Percentiles rank a stretch among this genome's conserved stretches.
Evolutionary conservation across 2,888 invertebrate species (phyloP).

Genomic region (Taenaris catops): DNA sequence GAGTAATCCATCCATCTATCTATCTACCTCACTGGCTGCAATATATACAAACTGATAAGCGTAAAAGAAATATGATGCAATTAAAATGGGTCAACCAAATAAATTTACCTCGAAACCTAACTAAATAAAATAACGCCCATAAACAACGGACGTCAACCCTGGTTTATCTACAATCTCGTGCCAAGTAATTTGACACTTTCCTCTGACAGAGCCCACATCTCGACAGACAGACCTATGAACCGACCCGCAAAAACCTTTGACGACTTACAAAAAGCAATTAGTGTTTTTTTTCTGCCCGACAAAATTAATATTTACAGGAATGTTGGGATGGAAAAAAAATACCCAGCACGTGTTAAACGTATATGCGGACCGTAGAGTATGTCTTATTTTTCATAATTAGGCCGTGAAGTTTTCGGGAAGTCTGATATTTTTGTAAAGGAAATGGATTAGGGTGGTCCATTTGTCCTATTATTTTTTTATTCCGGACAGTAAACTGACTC

Average conservation of each 20-base stretch:
- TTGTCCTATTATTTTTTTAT: slow-evolving; percentile 6
- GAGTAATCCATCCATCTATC: no score
- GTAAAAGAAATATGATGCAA: no score
- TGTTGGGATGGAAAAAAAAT: slow-evolving; percentile 46
- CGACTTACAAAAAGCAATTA: slow-evolving; percentile 71
- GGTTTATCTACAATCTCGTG: slow-evolving; percentile 68
- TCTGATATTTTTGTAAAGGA: slow-evolving; percentile 25
- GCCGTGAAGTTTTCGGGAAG: slow-evolving; percentile 54
- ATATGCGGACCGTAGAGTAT: slow-evolving; percentile 61
- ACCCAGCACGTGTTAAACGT: slow-evolving; percentile 68
- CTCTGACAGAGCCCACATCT: slow-evolving; percentile 76
- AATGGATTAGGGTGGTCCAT: slow-evolving; percentile 57
- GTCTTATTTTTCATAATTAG: slow-evolving; percentile 78
- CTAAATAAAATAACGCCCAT: no score
- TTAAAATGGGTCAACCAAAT: no score
- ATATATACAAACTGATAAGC: no score
- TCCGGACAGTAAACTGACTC: no score
- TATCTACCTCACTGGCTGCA: no score
- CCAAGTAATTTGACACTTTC: slow-evolving; percentile 78
- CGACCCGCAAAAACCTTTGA: slow-evolving; percentile 58
- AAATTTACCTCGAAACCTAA: no score
- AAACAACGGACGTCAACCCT: slow-evolving; percentile 44
- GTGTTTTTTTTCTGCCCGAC: slow-evolving; percentile 56
- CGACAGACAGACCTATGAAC: slow-evolving; percentile 50
- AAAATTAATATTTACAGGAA: slow-evolving; percentile 73